These are phyloP conservation scores for Athetis lepigone DNA, from an alignment of 2,888 invertebrate genomes.

Conservation along the genomic window DNA sequence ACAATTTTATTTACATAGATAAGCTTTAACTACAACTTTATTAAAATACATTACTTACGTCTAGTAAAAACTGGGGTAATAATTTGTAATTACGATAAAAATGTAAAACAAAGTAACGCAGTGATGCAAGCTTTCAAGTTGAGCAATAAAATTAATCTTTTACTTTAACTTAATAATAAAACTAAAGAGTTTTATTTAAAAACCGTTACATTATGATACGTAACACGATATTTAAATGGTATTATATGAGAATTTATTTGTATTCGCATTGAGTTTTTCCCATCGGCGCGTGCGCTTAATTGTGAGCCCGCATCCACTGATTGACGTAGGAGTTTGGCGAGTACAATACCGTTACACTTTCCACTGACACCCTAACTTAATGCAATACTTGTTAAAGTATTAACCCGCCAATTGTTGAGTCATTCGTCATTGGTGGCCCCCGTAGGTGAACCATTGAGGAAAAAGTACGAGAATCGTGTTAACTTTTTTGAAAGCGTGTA, in stretches of 20 bases:
- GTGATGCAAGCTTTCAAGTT: slow-evolving; percentile 10
- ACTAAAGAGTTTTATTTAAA: slow-evolving; percentile 22
- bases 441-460: slow-evolving; percentile 15
- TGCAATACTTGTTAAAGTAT: slow-evolving; percentile 64
- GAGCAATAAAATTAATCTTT: not conserved
- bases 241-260: slow-evolving; percentile 85
- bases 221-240: slow-evolving; percentile 71
- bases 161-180: not conserved
- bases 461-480: too few species aligned
- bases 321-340: slow-evolving; percentile 79
- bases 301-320: slow-evolving; percentile 88
- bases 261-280: slow-evolving; percentile 80
- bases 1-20: slow-evolving; percentile 12
- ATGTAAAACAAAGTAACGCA: slow-evolving; percentile 2
- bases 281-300: slow-evolving; percentile 87
- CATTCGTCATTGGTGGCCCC: slow-evolving; percentile 31
- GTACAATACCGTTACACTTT: slow-evolving; percentile 85
- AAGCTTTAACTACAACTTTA: slow-evolving; percentile 26
- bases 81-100: slow-evolving; percentile 16
- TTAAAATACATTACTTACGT: slow-evolving; percentile 19
- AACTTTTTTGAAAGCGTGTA: too few species aligned
- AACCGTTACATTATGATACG: slow-evolving; percentile 41
- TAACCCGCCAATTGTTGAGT: slow-evolving; percentile 53
- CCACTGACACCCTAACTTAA: slow-evolving; percentile 71
- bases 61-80: not conserved